Evolutionary conservation across 1,140 invertebrate species (phyloP), one percentile per base, ranked within the genome.

Genomic region (Aphaenogaster floridana): DNA sequence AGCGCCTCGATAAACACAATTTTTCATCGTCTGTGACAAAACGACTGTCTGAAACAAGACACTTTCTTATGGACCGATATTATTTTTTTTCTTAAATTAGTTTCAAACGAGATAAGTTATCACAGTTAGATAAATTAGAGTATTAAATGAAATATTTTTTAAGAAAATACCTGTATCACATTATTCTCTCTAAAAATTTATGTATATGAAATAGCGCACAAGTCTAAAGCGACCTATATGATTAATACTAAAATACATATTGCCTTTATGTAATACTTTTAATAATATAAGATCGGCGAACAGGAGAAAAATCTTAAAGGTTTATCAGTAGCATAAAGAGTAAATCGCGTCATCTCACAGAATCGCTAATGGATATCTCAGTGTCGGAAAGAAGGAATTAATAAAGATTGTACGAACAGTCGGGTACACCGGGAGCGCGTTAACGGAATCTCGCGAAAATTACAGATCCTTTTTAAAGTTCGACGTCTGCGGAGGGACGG

Each of bases 381-480:
- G 42, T 59, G 52, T 52, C 4, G 36, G 17, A 50, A 39, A 48
- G 54, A 81, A 81, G n/a, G 13, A 57, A 50, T 84, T 76, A 84
- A 84, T 61, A 61, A 74, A 50, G 42, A 61, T 0, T 8, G 42
- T 50, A 76, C 9, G 48, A 81, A 39, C 39, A 50, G 39, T 42
- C 21, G 34, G 64, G 8, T 59, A 68, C 42, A 63, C 42, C 13
- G 28, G 42, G 36, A 2, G 3, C 42, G 69, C 80, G 57, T 61
- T 74, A 74, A 74, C 68, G 52, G 17, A 57, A 84, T 74, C 54
- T 50, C 69, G n/a, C 17, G 45, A 54, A 84, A 84, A 84, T 84
- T 76, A 63, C 80, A 84, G 69, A 74, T 84, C 28, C 39, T 17
- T 63, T 79, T 66, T 52, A 78, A 90, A 87, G 88, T 90, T 90